Percentiles rank a stretch among this genome's conserved stretches.
Evolutionary conservation across 1,140 invertebrate genomes (phyloP).

Genomic region (Drosophila nasuta): DNA sequence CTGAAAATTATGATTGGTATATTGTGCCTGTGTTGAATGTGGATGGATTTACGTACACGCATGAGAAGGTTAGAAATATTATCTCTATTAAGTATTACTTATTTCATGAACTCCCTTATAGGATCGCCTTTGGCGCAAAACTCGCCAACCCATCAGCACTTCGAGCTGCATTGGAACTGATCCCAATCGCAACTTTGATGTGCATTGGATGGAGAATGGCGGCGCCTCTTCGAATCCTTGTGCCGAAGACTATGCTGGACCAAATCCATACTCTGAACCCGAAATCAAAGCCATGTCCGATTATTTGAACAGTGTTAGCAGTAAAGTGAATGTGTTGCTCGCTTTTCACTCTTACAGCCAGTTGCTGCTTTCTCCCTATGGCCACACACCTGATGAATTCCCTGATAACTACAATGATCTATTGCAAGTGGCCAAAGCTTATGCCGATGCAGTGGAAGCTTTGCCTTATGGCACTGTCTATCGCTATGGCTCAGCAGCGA

Average conservation of each 20-base stretch:
- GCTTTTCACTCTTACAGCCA: constrained; percentile 86
- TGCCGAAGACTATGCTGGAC: constrained; percentile 89
- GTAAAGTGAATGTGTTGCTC: constrained; percentile 86
- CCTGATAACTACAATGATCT: constrained; percentile 86
- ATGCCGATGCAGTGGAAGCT: constrained; percentile 84
- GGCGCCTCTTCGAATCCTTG: constrained; percentile 86
- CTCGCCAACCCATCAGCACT: constrained; percentile 71
- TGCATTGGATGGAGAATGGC: constrained; percentile 87
- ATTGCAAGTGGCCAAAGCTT: constrained; percentile 85
- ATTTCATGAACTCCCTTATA: constrained; percentile 28
- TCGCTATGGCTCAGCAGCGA: constrained; percentile 85
- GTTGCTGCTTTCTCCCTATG: constrained; percentile 85
- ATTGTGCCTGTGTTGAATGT: constrained; percentile 90
- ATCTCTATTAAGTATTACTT: no score
- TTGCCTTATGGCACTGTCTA: constrained; percentile 86
- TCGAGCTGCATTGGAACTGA: constrained; percentile 88
- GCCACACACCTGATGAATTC: constrained; percentile 84
- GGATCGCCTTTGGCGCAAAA: constrained; percentile 86
- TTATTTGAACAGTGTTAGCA: constrained; percentile 85
- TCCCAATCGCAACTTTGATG: constrained; percentile 90
- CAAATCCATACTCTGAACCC: constrained; percentile 90
- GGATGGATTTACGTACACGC: constrained; percentile 90
- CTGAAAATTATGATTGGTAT: constrained; percentile 87
- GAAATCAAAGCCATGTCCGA: constrained; percentile 89
- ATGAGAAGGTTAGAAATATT: constrained; percentile 65